Evolutionary conservation across 2,113 vertebrate genomes (phyloP), one percentile per base, ranked within the genome.

Genomic region (Gallinago jamesoni): DNA sequence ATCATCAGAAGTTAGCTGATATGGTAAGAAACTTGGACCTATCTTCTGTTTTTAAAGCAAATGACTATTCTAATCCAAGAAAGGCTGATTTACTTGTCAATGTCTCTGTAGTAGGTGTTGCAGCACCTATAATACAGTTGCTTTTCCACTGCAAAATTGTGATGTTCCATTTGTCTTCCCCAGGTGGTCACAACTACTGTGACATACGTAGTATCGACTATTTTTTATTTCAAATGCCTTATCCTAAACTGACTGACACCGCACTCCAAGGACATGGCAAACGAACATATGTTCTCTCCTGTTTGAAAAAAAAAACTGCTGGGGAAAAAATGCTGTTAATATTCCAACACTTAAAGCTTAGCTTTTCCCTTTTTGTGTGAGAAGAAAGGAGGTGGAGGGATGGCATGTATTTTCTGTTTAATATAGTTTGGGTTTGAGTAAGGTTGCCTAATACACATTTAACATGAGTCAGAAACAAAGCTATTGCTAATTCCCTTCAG

Each of bases 381-480:
- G 88, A 93, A 95, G 52, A 94, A 97, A 82, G 9, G 43, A 91
- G 31, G 69, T 93, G 37, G 33, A 95, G 25, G 31, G 43, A 87
- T 8, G 45, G 48, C 31, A 92, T 53, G 30, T 41, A 19, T 97
- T 95, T 97, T 97, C 70, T 97, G 82, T 93, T 84, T 94, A 83
- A 15, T 70, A 23, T 19, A 67, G 30, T 85, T 93, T 93, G 60
- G 24, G 27, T 24, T 95, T 91, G 69, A 74, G 48, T 90, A 95
- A 95, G 68, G 37, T 84, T 94, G 77, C 80, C 84, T 97, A 96
- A 84, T 52, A 95, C 33, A 94, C 41, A 94, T 90, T 96, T 95
- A 83, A 82, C 50, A 79, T n/a, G 37, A 97, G 69, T 77, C 59
- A 83, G 56, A 69, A 91, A 91, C 68, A 97, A 93, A 94, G 76